Base-by-base conservation (phyloP, 2,888 invertebrate species). In the Xestia ashworthii region DNA sequence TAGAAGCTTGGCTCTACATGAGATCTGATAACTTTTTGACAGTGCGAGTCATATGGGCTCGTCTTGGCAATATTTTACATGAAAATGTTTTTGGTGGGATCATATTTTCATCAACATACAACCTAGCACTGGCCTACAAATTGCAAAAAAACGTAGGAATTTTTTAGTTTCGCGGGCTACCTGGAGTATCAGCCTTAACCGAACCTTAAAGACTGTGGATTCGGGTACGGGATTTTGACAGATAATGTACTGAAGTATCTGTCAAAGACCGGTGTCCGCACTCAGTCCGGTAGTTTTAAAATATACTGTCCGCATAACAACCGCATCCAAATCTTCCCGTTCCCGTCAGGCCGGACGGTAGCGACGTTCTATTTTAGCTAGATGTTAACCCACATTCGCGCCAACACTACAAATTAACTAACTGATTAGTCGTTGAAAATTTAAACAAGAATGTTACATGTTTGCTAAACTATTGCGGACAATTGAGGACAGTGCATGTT, bases 351-450 rank as follows among this genome's bases (percentile, higher is more conserved):
- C 89, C 92, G 91, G 92, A 91, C 91, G 92, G 91, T 90, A 91
- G 91, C 93, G 93, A 91, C 93, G 92, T 89, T 94, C 95, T 95
- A 95, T 95, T 95, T 95, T 90, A 88, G 93, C 86, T 91, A 84
- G 89, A 91, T 91, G 93, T 92, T 95, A 95, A 95, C 95, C 95
- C 91, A 95, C 93, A 94, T 95, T 93, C 91, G 90, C 90, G 90
- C 90, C 92, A 92, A 92, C 91, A 91, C 92, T 87, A 93, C 94
- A 92, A 93, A 93, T 94, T 93, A 93, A 93, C 93, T 85, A 90
- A 92, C 87, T 87, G 87, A 90, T 92, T 89, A 91, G 88, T 87
- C 79, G 90, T 87, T 91, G 79, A 82, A 87, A 87, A 77, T 84
- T 86, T 82, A 78, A 88, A 86, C 86, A 88, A 81, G 84, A 88